phyloP scores from a whole-genome alignment of 2,888 invertebrate species.

The Tanytarsus gracilentus region DNA sequence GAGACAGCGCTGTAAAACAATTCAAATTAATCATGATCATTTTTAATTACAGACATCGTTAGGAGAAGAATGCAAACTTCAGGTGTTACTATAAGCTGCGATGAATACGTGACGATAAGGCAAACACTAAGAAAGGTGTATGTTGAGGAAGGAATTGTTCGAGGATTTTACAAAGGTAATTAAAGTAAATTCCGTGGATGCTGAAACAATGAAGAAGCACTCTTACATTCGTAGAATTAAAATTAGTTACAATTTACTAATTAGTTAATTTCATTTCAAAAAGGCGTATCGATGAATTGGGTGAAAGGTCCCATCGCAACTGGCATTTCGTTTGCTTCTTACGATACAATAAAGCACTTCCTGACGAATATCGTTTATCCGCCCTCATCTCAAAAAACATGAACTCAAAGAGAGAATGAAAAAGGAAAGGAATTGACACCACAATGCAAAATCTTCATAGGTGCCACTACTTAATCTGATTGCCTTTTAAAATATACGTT shows the following conservation, averaged over 20 bases:
- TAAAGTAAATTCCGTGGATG: too few species aligned
- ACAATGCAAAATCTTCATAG: background rate
- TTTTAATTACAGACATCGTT: conserved; percentile 83
- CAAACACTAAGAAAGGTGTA: conserved; percentile 62
- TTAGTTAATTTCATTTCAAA: too few species aligned
- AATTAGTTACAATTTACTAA: too few species aligned
- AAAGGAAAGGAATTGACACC: background rate
- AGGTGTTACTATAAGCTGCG: conserved; percentile 44
- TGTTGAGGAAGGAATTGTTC: conserved; percentile 78
- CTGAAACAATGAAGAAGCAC: too few species aligned
- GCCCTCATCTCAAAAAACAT: background rate
- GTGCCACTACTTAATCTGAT: conserved; percentile 8
- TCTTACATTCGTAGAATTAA: too few species aligned
- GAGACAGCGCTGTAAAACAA: too few species aligned
- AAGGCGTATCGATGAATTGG: conserved; percentile 99
- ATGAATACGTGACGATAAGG: conserved; percentile 54
- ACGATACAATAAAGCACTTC: conserved; percentile 65
- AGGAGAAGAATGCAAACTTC: conserved; percentile 54
- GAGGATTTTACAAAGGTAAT: conserved; percentile 94
- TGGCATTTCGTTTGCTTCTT: conserved; percentile 93
- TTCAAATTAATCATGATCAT: background rate
- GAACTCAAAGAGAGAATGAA: background rate
- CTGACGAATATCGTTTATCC: conserved; percentile 42
- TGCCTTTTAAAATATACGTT: too few species aligned
- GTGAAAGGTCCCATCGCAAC: conserved; percentile 84